These are phyloP conservation scores for Rhagologus leucostigma DNA, from an alignment of 2,113 vertebrate genomes.

Conservation along the genomic window DNA sequence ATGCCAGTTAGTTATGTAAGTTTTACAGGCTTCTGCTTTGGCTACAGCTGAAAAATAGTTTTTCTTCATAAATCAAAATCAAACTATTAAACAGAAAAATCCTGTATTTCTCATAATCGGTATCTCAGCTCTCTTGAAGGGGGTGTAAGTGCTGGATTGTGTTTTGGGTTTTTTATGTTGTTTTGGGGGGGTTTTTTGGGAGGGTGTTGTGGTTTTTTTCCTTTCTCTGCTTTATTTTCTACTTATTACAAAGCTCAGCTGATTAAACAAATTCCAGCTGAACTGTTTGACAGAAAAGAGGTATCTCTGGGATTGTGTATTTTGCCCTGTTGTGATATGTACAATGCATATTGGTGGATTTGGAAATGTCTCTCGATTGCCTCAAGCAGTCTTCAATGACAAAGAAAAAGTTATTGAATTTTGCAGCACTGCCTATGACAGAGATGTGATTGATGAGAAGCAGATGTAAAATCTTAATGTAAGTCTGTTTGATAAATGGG, in stretches of 20 bases:
- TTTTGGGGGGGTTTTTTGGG: too few species aligned
- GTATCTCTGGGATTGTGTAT: neutral
- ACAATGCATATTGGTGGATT: neutral
- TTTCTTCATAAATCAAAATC: neutral
- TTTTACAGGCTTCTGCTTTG: neutral
- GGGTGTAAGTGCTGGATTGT: accelerated
- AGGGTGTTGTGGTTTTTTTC: neutral
- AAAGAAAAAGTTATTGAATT: constrained; percentile 2
- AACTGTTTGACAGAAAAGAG: neutral
- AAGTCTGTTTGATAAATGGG: neutral
- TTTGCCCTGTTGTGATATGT: neutral
- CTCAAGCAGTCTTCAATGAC: neutral
- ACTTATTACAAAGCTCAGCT: neutral
- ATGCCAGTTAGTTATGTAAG: neutral
- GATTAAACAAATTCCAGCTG: neutral
- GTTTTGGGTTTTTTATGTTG: accelerated
- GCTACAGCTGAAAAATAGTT: neutral
- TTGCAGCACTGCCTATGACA: neutral
- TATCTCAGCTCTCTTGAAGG: neutral
- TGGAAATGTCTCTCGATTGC: neutral
- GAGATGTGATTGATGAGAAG: neutral
- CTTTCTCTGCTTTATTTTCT: neutral
- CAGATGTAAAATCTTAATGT: neutral
- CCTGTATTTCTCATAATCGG: neutral
- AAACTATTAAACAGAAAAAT: neutral